Evolutionary conservation across 2,888 invertebrate genomes (phyloP).

Genomic region (Erannis defoliaria): DNA sequence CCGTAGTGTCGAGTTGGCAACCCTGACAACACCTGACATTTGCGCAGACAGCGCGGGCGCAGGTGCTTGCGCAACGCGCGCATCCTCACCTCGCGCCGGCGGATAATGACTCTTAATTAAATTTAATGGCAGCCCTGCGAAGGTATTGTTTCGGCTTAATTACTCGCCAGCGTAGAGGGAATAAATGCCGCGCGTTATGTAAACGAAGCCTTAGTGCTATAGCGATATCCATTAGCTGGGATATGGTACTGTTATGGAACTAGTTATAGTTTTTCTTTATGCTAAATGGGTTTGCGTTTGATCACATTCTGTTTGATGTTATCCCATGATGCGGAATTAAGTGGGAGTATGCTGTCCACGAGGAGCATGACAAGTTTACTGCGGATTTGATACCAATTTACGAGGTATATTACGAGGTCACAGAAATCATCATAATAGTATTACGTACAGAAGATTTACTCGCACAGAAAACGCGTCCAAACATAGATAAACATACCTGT

Average conservation of each 20-base stretch:
- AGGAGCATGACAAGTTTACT: no score
- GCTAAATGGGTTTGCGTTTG: background rate
- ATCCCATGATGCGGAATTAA: no score
- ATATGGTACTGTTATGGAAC: background rate
- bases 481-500: no score
- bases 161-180: conserved; percentile 13
- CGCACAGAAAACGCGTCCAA: no score
- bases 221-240: background rate
- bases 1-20: no score
- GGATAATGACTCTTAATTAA: conserved; percentile 45
- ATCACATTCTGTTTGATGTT: no score
- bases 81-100: conserved; percentile 44
- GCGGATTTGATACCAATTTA: no score
- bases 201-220: conserved; percentile 11
- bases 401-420: no score
- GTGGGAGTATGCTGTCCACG: no score
- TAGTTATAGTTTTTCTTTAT: background rate
- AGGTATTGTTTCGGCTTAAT: conserved; percentile 44
- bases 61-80: conserved; percentile 47
- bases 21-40: conserved; percentile 38
- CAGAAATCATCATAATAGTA: no score
- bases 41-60: conserved; percentile 27
- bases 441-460: no score
- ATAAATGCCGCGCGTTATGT: conserved; percentile 27
- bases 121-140: conserved; percentile 37